Percentiles rank a stretch among this genome's conserved stretches.
phyloP scores from a whole-genome alignment of 1,140 invertebrate species.

The Anoplolepis gracilipes region DNA sequence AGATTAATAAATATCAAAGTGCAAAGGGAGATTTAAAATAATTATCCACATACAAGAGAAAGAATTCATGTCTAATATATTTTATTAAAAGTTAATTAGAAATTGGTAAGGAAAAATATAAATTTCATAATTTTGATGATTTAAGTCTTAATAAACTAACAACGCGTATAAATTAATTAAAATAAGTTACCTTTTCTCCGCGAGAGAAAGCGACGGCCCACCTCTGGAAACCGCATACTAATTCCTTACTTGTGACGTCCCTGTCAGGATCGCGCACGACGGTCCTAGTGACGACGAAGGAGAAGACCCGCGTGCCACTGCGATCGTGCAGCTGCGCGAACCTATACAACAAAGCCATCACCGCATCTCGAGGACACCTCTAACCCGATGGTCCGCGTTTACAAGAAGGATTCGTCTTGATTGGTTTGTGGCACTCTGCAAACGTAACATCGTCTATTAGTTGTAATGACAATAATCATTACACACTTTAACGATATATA shows the following conservation, averaged over 20 bases:
- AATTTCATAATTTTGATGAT: no score
- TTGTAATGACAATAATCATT: background rate
- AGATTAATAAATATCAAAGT: no score
- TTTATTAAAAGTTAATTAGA: background rate
- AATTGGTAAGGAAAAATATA: background rate
- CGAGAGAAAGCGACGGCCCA: constrained; percentile 95
- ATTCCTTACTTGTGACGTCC: constrained; percentile 94
- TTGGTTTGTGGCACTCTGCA: constrained; percentile 4
- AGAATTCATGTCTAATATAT: background rate
- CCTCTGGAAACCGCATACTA: constrained; percentile 93
- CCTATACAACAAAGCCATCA: constrained; percentile 94
- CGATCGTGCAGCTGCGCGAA: constrained; percentile 94
- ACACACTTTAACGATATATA: background rate
- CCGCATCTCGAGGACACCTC: constrained; percentile 82
- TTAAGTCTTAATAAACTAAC: no score
- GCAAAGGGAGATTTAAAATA: constrained; percentile 1
- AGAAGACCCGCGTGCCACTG: constrained; percentile 94
- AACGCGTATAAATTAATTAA: no score
- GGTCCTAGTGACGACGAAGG: constrained; percentile 93
- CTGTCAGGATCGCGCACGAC: constrained; percentile 93
- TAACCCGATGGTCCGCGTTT: constrained; percentile 66
- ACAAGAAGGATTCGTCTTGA: constrained; percentile 29
- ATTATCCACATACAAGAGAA: background rate
- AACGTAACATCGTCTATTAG: background rate
- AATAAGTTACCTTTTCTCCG: constrained; percentile 88